Conservation (phyloP, 2,888 invertebrate species). For the Pandemis corylana region DNA sequence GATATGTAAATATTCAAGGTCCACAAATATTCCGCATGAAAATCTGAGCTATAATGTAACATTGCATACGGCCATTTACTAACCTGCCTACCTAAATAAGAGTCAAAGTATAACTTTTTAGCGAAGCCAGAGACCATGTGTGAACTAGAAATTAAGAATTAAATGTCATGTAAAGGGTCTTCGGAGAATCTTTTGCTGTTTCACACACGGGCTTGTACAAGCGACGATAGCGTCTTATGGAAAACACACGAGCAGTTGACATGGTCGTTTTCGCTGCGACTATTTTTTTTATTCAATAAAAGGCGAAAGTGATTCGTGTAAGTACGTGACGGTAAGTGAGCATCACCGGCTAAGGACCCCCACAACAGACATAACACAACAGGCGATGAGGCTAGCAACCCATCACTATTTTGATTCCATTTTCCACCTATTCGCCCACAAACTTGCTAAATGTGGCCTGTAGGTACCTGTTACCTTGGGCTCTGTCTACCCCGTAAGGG, state of each 20-base stretch:
- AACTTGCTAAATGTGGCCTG: no score
- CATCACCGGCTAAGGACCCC: no score
- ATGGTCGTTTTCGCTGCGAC: background rate
- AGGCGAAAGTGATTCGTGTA: no score
- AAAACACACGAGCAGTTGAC: constrained; percentile 3
- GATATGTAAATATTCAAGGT: background rate
- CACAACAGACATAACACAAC: no score
- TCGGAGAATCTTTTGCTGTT: constrained; percentile 30
- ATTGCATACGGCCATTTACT: background rate
- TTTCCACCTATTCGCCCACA: no score
- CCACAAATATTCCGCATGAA: background rate
- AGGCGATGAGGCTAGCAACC: no score
- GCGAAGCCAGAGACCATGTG: background rate
- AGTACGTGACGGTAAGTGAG: no score
- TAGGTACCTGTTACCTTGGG: no score
- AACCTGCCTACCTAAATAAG: background rate
- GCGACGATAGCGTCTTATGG: constrained; percentile 13
- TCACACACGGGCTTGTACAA: constrained; percentile 8
- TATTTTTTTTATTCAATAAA: background rate
- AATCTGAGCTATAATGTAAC: background rate
- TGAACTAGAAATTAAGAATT: constrained; percentile 19
- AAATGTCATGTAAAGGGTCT: constrained; percentile 24
- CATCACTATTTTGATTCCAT: no score
- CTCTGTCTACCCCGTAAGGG: no score
- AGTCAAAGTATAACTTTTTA: constrained; percentile 4